Percentiles rank a stretch among this genome's conserved stretches.
Conservation (phyloP, 2,113 vertebrate genomes). For the Piaya cayana region DNA sequence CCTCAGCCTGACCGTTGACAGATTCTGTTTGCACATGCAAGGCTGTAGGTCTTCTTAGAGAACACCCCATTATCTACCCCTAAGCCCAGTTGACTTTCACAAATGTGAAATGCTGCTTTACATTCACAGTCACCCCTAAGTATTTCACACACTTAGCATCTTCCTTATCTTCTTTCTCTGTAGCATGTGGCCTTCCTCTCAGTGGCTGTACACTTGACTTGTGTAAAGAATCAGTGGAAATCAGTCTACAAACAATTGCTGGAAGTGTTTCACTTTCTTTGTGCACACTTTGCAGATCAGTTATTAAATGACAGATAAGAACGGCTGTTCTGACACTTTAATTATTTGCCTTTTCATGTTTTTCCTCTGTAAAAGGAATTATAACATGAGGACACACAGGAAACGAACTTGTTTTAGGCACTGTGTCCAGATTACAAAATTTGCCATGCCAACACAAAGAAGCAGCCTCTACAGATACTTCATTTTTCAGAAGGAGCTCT, state of each 20-base stretch:
- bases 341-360: background rate
- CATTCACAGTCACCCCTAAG: background rate
- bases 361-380: background rate
- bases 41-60: background rate
- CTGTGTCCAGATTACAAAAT: background rate
- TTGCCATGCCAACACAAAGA: background rate
- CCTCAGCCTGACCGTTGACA: background rate
- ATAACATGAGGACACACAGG: background rate
- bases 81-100: background rate
- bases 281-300: background rate
- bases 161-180: slow-evolving; percentile 12
- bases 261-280: background rate
- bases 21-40: background rate
- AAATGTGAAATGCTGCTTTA: background rate
- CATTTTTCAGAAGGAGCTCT: background rate
- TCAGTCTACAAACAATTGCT: background rate
- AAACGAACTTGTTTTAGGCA: background rate
- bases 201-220: background rate
- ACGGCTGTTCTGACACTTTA: background rate
- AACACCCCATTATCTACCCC: background rate
- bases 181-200: background rate
- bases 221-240: background rate
- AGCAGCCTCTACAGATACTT: background rate
- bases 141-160: background rate
- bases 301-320: background rate